Evolutionary conservation across 1,140 invertebrate species (phyloP).

Genomic region (Drosophila santomea): DNA sequence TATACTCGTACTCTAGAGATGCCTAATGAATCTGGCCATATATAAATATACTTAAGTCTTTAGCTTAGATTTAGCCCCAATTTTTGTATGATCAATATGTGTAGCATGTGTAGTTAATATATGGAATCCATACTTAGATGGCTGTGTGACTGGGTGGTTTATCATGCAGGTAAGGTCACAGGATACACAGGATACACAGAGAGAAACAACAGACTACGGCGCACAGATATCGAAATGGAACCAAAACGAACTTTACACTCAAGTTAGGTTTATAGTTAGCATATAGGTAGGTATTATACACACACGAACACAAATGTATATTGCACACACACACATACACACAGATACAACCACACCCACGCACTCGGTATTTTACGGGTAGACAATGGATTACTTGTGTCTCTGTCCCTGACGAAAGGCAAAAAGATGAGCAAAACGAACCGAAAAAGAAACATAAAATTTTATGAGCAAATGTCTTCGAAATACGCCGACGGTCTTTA

Average conservation of each 20-base stretch:
- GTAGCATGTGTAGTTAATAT: constrained; percentile 1
- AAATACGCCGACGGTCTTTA: constrained; percentile 73
- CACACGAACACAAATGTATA: constrained; percentile 40
- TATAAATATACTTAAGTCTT: constrained; percentile 30
- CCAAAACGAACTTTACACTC: constrained; percentile 54
- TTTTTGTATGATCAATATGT: constrained; percentile 10
- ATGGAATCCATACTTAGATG: constrained; percentile 13
- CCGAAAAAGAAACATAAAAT: constrained; percentile 68
- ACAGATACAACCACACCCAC: constrained; percentile 28
- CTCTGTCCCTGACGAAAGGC: constrained; percentile 43
- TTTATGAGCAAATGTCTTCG: constrained; percentile 69
- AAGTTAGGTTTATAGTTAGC: constrained; percentile 56
- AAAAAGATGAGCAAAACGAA: constrained; percentile 43
- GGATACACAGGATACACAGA: constrained; percentile 47
- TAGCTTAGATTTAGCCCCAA: constrained; percentile 10
- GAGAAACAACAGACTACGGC: constrained; percentile 59
- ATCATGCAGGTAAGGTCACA: constrained; percentile 64
- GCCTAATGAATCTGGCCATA: constrained; percentile 31
- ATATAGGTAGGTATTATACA: constrained; percentile 52
- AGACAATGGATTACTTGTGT: constrained; percentile 48
- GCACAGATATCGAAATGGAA: constrained; percentile 59
- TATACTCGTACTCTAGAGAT: constrained; percentile 25
- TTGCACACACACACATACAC: constrained; percentile 36
- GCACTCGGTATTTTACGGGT: constrained; percentile 33
- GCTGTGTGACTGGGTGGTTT: constrained; percentile 21